These are phyloP conservation scores for Acleris cristana DNA, from an alignment of 2,888 invertebrate species.

Conservation along the genomic window DNA sequence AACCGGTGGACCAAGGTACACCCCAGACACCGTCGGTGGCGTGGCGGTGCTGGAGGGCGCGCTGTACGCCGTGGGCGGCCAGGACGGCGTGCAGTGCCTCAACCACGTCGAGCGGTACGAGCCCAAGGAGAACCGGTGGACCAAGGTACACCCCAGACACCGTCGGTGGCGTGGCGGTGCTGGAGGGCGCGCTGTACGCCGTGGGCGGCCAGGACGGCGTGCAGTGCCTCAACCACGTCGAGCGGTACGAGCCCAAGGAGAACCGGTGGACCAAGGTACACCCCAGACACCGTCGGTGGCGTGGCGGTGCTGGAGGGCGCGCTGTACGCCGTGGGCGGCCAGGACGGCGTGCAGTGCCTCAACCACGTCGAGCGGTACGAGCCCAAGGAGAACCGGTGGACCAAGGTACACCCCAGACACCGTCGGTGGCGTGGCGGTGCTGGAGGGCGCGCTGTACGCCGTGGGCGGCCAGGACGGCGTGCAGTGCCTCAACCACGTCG, in stretches of 20 bases:
- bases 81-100: slow-evolving; percentile 97
- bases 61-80: slow-evolving; percentile 97
- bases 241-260: slow-evolving; percentile 98
- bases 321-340: slow-evolving; percentile 97
- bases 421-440: slow-evolving; percentile 97
- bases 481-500: slow-evolving; percentile 98
- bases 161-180: slow-evolving; percentile 97
- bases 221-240: slow-evolving; percentile 98
- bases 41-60: slow-evolving; percentile 98
- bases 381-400: slow-evolving; percentile 99
- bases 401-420: too few relatives aligned
- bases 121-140: slow-evolving; percentile 99
- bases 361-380: slow-evolving; percentile 99
- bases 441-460: slow-evolving; percentile 96
- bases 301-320: slow-evolving; percentile 98
- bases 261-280: slow-evolving; percentile 96
- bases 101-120: slow-evolving; percentile 99
- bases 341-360: slow-evolving; percentile 97
- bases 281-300: slow-evolving; percentile 97
- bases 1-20: slow-evolving; percentile 96
- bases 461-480: slow-evolving; percentile 99
- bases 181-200: slow-evolving; percentile 96
- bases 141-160: too few relatives aligned
- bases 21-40: slow-evolving; percentile 97
- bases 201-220: slow-evolving; percentile 99